phyloP scores from a whole-genome alignment of 2,888 invertebrate genomes.

The Polydrusus cervinus region DNA sequence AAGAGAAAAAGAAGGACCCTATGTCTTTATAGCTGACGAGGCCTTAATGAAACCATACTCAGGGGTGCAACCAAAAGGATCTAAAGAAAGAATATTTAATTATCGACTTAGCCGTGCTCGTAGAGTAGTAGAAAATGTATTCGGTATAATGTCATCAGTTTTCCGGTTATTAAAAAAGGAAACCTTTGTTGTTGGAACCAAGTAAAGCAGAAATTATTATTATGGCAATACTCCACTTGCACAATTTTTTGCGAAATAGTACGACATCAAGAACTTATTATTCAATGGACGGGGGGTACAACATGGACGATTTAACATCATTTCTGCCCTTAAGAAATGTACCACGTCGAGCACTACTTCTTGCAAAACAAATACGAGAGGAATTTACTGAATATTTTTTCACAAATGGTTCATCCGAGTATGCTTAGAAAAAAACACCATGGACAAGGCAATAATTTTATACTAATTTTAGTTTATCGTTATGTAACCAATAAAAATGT shows the following conservation, averaged over 20 bases:
- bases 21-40: slow-evolving; percentile 45
- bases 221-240: too few species aligned
- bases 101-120: slow-evolving; percentile 3
- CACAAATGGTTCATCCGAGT: not conserved
- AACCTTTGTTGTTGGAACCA: not conserved
- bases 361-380: not conserved
- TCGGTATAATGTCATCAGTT: not conserved
- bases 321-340: not conserved
- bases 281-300: not conserved
- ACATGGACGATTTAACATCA: not conserved
- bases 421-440: too few species aligned
- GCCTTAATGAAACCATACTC: slow-evolving; percentile 34
- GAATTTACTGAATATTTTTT: not conserved
- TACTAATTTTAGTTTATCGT: too few species aligned
- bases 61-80: not conserved
- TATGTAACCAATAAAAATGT: too few species aligned
- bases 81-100: slow-evolving; percentile 15
- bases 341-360: not conserved
- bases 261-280: not conserved
- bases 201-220: not conserved
- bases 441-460: too few species aligned
- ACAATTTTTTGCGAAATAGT: not conserved
- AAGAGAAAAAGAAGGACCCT: slow-evolving; percentile 2
- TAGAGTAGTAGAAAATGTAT: not conserved
- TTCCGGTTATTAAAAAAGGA: not conserved